Base-by-base conservation (phyloP, 2,888 invertebrate species). In the Melanargia galathea region DNA sequence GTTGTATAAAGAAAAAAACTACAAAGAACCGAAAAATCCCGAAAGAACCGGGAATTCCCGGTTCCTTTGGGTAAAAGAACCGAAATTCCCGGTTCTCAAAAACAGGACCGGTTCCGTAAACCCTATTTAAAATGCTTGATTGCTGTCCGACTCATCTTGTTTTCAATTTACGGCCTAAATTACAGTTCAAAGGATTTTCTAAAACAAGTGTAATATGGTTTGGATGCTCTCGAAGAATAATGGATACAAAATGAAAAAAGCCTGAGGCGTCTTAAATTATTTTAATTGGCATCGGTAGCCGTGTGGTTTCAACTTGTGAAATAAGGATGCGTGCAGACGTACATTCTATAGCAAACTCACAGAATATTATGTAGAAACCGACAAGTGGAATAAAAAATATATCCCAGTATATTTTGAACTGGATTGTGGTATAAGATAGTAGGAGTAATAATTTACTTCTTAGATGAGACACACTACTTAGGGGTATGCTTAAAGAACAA, bases 211-310 rank as follows among this genome's bases (percentile, higher is more conserved):
- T 89, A 89, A 89, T 87, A 87, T 84, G 85, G 82, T 82, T 83
- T 79, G 83, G 81, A 83, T 87, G 84, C 84, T 81, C 83, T 80
- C 83, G 82, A 85, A 87, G 88, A 90, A 85, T 89, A 86, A 90
- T 89, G 85, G 85, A 81, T 86, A 86, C 83, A 88, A 89, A 90
- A 89, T 86, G 87, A 89, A 89, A 87, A 90, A 89, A 81, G 83
- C 88, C 80, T 71, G 79, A 77, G 84, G 90, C 89, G 79, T 87
- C 85, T 88, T 88, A 86, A 90, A 91, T 92, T 91, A 92, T 91
- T 92, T 91, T 92, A 92, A 92, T 92, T 92, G 91, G 90, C 86
- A 90, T 84, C 91, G 88, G 92, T 92, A 92, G 92, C 92, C 82
- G 78, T 80, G 81, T 73, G 78, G 78, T 73, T 73, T 76, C 73